Conservation (phyloP, 1,140 invertebrate genomes). For the Archegozetes longisetosus region DNA sequence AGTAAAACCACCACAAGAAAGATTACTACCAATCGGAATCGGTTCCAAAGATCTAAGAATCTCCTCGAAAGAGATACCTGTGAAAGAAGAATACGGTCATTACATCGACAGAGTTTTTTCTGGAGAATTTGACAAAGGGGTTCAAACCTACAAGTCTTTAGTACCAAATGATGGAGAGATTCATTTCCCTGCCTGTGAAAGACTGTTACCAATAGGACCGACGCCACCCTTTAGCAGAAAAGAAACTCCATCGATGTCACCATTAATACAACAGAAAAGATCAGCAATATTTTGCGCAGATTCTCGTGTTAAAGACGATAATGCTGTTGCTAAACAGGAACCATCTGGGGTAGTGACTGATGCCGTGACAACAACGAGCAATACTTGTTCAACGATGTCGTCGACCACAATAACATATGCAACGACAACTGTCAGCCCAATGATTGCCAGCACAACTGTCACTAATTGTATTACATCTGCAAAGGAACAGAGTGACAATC, state of each 20-base stretch:
- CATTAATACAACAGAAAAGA: not conserved
- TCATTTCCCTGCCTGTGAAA: slow-evolving; percentile 17
- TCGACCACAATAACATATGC: not conserved
- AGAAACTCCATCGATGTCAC: not conserved
- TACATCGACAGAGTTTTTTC: not conserved
- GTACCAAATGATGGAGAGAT: not conserved
- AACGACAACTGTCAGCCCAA: not conserved
- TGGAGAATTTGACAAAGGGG: not conserved
- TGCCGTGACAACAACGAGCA: not conserved
- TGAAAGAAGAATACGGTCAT: too few relatives aligned
- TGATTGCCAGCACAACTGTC: not conserved
- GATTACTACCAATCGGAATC: slow-evolving; percentile 49
- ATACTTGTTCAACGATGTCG: not conserved
- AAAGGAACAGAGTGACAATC: not conserved
- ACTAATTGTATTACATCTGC: not conserved
- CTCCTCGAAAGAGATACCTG: not conserved
- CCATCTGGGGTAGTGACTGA: not conserved
- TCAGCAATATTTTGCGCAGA: too few relatives aligned
- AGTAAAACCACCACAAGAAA: slow-evolving; percentile 28
- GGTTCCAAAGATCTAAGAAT: not conserved
- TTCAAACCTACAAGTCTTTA: not conserved
- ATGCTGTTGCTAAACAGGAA: not conserved
- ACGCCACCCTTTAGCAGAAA: slow-evolving; percentile 1
- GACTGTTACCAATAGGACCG: slow-evolving; percentile 20
- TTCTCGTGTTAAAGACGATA: too few relatives aligned